These are phyloP conservation scores for Galeruca laticollis DNA, from an alignment of 2,888 invertebrate genomes.

Conservation along the genomic window DNA sequence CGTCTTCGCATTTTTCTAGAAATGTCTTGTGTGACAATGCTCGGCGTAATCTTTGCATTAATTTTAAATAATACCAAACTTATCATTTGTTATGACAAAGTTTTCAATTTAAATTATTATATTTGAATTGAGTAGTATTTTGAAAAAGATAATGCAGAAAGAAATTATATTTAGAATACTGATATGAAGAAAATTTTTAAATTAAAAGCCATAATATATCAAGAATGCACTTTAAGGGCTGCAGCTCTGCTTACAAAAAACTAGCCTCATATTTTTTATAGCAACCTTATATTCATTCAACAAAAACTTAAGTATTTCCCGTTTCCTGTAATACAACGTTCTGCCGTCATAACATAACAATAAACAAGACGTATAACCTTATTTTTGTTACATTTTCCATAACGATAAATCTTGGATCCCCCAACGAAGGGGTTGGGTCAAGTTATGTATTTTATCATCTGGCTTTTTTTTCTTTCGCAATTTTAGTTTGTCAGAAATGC, in stretches of 20 bases:
- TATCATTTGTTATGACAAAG: no score
- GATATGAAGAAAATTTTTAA: no score
- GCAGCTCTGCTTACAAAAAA: not conserved
- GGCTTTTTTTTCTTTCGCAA: conserved; percentile 59
- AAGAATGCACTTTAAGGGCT: not conserved
- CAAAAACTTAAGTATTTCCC: conserved; percentile 6
- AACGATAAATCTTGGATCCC: conserved; percentile 10
- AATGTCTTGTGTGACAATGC: no score
- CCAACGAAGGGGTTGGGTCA: conserved; percentile 15
- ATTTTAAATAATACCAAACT: no score
- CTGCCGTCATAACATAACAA: conserved; percentile 14
- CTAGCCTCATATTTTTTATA: not conserved
- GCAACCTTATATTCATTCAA: not conserved
- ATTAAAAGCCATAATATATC: not conserved
- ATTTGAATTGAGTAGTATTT: no score
- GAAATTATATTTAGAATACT: no score
- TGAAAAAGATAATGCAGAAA: no score
- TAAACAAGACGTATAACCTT: conserved; percentile 10
- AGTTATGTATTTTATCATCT: conserved; percentile 58
- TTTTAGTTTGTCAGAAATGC: conserved; percentile 64
- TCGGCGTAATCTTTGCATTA: no score
- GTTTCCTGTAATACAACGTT: conserved; percentile 9
- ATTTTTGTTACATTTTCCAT: conserved; percentile 15
- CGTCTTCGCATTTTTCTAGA: no score
- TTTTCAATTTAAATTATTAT: no score